A percentile compares a stretch with the other conserved stretches of the same genome.
phyloP scores from a whole-genome alignment of 2,888 invertebrate genomes.

The Balanococcus diminutus region DNA sequence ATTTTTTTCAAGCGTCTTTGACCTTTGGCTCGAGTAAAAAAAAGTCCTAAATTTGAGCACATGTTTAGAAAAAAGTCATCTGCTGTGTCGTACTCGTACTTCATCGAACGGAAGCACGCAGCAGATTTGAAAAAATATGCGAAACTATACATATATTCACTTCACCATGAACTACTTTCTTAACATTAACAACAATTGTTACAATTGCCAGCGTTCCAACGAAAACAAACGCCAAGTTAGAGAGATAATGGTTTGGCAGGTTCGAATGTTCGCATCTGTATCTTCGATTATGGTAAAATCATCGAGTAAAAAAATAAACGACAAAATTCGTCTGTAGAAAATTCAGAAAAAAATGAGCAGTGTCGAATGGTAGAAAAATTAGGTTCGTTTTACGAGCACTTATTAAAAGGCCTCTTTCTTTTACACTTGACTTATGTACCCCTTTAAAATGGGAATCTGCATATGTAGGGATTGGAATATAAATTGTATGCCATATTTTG shows the following conservation, averaged over 20 bases:
- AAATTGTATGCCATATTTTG: background rate
- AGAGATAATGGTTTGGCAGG: background rate
- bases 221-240: slow-evolving; percentile 24
- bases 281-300: background rate
- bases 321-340: background rate
- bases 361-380: background rate
- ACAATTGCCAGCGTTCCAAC: slow-evolving; percentile 24
- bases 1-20: background rate
- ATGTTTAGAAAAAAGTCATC: background rate
- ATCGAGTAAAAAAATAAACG: background rate
- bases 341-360: background rate
- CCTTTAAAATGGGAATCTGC: no score
- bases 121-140: slow-evolving; percentile 33
- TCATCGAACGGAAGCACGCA: background rate
- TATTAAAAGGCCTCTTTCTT: background rate
- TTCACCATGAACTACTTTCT: slow-evolving; percentile 42
- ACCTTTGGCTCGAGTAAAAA: background rate
- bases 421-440: no score
- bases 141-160: slow-evolving; percentile 6
- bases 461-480: no score
- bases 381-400: background rate
- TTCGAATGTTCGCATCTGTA: background rate
- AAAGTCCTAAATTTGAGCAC: background rate
- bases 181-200: slow-evolving; percentile 21
- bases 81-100: background rate